Base-by-base conservation (phyloP, 2,888 invertebrate genomes). In the Oscheius sp. region DNA sequence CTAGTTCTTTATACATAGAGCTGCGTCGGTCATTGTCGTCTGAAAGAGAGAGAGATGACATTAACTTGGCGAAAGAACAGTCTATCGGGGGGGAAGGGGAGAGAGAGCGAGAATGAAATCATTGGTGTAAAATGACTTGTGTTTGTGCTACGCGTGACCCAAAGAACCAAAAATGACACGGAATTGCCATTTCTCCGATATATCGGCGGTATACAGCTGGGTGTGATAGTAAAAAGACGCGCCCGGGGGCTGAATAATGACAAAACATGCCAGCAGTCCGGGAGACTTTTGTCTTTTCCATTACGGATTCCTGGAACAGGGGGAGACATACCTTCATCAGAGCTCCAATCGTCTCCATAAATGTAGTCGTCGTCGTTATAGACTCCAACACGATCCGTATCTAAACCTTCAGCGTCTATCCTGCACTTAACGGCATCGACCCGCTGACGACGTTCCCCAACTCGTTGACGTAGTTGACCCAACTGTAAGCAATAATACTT, bases 311-410 rank as follows among this genome's bases (percentile, higher is more conserved):
- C 11, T 13, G 2, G 37, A 35, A 13, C 5, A 37, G 63, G 21
- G 48, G 33, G 32, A 37, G 53, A 53, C 50, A 4, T 74, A 75
- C 80, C 82, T 32, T 81, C 83, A 60, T 82, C 82, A 33, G 78
- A 80, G 75, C 79, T 80, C 86, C 86, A 86, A 63, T 86, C 85
- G 74, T 86, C 86, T 4, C 86, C 86, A 73, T 86, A 86, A 53
- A 86, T 79, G 70, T 79, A 73, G 2, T 66, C 50, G 63, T 76
- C 74, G 37, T 74, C 74, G 29, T 74, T 70, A 42, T 68, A 59
- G 35, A 50, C 13, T 11, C 58, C 58, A n/a, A 7, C 55, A 33
- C 57, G 70, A 62, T 79, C 78, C 7, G 78, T 81, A 51, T 78
- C 76, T 11, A 79, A 70, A 2, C 75, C 63, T 59, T 77, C 76